These are phyloP conservation scores for Synanceia verrucosa DNA, from an alignment of 2,797 vertebrate species.

Conservation along the genomic window DNA sequence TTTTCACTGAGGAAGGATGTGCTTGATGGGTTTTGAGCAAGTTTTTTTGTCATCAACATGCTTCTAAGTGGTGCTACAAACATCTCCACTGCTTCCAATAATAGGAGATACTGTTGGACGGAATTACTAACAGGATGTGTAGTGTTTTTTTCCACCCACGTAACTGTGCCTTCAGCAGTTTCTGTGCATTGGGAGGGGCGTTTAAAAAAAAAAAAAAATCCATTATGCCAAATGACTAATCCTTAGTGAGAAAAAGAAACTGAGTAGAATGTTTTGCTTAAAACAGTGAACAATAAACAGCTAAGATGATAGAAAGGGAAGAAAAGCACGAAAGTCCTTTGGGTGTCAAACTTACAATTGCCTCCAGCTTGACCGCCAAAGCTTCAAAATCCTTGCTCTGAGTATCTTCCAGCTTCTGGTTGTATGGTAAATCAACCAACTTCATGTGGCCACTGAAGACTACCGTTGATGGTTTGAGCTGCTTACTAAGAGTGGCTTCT, in stretches of 20 bases:
- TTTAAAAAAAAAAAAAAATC: conserved; percentile 48
- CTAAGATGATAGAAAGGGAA: background rate
- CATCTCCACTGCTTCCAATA: conserved; percentile 57
- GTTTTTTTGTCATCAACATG: conserved; percentile 35
- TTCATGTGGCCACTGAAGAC: conserved; percentile 82
- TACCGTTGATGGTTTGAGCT: background rate
- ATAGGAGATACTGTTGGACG: conserved; percentile 45
- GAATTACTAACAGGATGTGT: conserved; percentile 50
- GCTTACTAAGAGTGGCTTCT: background rate
- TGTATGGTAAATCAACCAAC: conserved; percentile 56
- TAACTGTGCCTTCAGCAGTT: conserved; percentile 56
- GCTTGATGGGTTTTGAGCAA: conserved; percentile 31
- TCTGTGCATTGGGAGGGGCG: conserved; percentile 35
- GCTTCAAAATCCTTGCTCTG: conserved; percentile 58
- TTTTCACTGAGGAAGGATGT: conserved; percentile 25
- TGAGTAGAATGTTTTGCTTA: conserved; percentile 9
- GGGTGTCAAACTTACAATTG: conserved; percentile 71
- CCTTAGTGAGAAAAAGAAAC: conserved; percentile 3
- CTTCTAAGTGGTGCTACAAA: conserved; percentile 59
- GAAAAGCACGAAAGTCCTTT: background rate
- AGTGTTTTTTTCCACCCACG: conserved; percentile 58
- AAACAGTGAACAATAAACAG: conserved; percentile 44
- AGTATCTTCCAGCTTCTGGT: conserved; percentile 68
- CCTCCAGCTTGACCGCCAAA: conserved; percentile 63
- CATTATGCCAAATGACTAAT: conserved; percentile 33